Percentiles rank a stretch among this genome's conserved stretches.
These are phyloP conservation scores for Oophaga sylvatica DNA, from an alignment of 2,797 vertebrate genomes.

Conservation along the genomic window DNA sequence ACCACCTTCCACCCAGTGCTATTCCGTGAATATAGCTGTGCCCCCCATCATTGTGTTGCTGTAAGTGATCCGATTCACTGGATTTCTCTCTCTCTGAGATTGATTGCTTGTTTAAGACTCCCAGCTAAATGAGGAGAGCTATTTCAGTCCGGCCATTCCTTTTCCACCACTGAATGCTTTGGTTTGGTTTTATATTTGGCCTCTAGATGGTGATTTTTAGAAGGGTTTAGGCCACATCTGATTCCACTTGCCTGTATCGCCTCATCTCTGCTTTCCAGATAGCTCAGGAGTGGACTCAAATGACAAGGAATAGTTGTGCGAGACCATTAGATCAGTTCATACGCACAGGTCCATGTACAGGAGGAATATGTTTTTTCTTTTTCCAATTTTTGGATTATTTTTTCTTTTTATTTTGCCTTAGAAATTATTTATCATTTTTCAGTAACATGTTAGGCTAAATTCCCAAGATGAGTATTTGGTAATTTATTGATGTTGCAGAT, in stretches of 20 bases:
- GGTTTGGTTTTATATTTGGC: not conserved
- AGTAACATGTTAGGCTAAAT: not conserved
- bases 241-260: not conserved
- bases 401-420: not conserved
- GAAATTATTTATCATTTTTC: not conserved
- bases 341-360: not conserved
- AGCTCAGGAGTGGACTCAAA: not conserved
- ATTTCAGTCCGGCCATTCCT: constrained; percentile 12
- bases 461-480: no score
- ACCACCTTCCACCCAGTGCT: not conserved
- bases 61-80: constrained; percentile 14
- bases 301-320: no score
- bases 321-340: not conserved
- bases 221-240: not conserved
- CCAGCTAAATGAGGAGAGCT: constrained; percentile 11
- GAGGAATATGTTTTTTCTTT: not conserved
- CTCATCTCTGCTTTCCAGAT: not conserved
- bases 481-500: no score
- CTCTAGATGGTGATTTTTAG: constrained; percentile 4
- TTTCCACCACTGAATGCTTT: not conserved
- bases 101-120: constrained; percentile 22
- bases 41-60: constrained; percentile 27
- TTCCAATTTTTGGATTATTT: no score
- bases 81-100: constrained; percentile 13
- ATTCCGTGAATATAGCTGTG: not conserved